Base-by-base conservation (phyloP, 2,888 invertebrate genomes). In the Epirrhoe tristata region DNA sequence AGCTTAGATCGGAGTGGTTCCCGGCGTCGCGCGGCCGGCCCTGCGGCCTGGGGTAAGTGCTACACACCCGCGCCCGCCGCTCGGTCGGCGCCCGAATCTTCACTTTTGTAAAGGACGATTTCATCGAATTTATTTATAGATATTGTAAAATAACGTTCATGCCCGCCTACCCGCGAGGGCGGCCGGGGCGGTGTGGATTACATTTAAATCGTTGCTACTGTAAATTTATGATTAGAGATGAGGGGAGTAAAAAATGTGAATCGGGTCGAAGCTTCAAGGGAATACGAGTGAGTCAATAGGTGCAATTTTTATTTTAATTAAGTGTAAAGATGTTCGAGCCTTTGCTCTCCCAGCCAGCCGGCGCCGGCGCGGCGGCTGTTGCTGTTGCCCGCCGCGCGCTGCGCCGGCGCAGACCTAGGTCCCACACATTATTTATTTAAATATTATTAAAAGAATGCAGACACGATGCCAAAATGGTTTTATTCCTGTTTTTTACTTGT, bases 71-170 rank as follows among this genome's bases (percentile, higher is more conserved):
- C 59, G 62, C 63, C 71, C 74, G 67, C 73, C 50, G 53, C 71
- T 73, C 34, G 24, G 66, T 76, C 76, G 72, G 80, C 84, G 86
- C 32, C 81, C 75, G 74, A 24, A 24, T 24, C 24, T 80, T 81
- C 83, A 82, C 72, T 85, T 82, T 85, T 86, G 85, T 87, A 86
- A 90, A 85, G 88, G 93, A 93, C 93, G 89, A 92, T 93, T 91
- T 88, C 93, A 91, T 93, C 93, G 93, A 93, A 93, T 93, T 93
- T 93, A 93, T 92, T 92, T 92, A 90, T 93, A 93, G 91, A 91
- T 88, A 90, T 90, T 90, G 86, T 90, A 87, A 90, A 91, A 85
- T 87, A 87, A 91, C 84, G 86, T 61, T 89, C 85, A 89, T 87
- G 86, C 88, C 83, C 83, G 87, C 88, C 90, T 83, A 81, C 89